Base-by-base conservation (phyloP, 2,888 invertebrate genomes). In the Plebejus argus region DNA sequence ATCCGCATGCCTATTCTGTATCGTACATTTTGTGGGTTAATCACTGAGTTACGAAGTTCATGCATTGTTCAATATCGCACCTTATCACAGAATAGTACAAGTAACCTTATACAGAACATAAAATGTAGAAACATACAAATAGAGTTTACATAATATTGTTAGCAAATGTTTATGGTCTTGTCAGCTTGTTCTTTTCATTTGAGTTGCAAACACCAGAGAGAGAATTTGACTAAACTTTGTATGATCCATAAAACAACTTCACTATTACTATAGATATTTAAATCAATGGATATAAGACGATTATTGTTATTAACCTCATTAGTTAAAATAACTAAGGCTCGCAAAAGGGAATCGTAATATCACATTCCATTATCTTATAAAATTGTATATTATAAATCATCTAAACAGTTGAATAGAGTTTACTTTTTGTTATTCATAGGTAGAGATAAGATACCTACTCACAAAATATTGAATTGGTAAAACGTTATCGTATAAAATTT, bases 401-500 rank as follows among this genome's bases (percentile, higher is more conserved):
- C 20, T 58, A 8, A 61, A 23, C 10, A 61, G 23, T 12, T 20
- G 20, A 45, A 45, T 72, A 45, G n/a, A 72, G 72, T 23, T 72
- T 45, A 45, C 23, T 45, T 72, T 23, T 72, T 49, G 72, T 28
- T 72, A 72, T 72, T 49, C 49, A 39, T 72, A 72, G 20, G 20
- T 72, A 72, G 12, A 49, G 39, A 49, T n/a, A 72, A 72, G 72
- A 72, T 72, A 49, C 61, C 61, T 61, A 72, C 45, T 45, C 45
- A 49, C 72, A 49, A 18, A 45, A 72, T 39, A 39, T 35, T 45
- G n/a, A 72, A 39, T 72, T 72, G 18, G 39, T 33, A 39, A n/a
- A 39, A 18, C 71, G 71, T 45, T 72, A 72, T 72, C 71, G 12
- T 72, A 71, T 71, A 71, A 72, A 72, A 20, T 72, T 72, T 72